Conservation (phyloP, 2,888 invertebrate genomes). For the Clitarchus hookeri region DNA sequence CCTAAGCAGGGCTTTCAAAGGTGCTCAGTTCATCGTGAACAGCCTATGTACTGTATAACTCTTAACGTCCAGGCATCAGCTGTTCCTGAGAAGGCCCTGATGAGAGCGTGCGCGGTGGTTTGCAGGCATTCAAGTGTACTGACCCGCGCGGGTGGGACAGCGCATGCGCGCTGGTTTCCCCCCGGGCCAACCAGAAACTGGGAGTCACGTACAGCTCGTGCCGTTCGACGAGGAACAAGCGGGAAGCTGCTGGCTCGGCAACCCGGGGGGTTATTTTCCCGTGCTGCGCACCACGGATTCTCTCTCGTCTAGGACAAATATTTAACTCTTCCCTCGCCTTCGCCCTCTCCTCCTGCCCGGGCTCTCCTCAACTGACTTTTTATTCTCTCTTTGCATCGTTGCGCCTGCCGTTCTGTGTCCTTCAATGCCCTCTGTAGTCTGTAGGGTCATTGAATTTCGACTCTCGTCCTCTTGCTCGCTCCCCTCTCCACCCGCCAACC, state of each 20-base stretch:
- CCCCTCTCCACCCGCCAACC: not conserved
- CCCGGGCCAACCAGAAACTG: not conserved
- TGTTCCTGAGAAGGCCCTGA: too few species aligned
- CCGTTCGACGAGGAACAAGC: not conserved
- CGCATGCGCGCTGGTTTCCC: too few species aligned
- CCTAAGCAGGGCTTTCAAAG: too few species aligned
- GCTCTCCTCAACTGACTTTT: constrained; percentile 19
- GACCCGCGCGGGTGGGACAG: too few species aligned
- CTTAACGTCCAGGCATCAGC: too few species aligned
- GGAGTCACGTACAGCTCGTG: not conserved
- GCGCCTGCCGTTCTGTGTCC: constrained; percentile 50
- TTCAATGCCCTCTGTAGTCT: constrained; percentile 55
- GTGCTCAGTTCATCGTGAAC: too few species aligned
- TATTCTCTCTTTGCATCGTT: constrained; percentile 11
- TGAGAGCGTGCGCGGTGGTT: too few species aligned
- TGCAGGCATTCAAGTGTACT: too few species aligned
- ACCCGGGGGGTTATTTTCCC: not conserved
- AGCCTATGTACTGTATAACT: too few species aligned
- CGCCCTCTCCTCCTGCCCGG: not conserved
- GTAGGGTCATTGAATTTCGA: constrained; percentile 58
- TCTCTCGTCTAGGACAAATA: not conserved
- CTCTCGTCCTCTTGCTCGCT: constrained; percentile 53
- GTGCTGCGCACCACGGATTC: not conserved
- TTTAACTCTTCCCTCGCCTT: constrained; percentile 7
- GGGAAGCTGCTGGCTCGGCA: not conserved